phyloP scores from a whole-genome alignment of 2,888 invertebrate genomes.

The Ypsolopha sequella region DNA sequence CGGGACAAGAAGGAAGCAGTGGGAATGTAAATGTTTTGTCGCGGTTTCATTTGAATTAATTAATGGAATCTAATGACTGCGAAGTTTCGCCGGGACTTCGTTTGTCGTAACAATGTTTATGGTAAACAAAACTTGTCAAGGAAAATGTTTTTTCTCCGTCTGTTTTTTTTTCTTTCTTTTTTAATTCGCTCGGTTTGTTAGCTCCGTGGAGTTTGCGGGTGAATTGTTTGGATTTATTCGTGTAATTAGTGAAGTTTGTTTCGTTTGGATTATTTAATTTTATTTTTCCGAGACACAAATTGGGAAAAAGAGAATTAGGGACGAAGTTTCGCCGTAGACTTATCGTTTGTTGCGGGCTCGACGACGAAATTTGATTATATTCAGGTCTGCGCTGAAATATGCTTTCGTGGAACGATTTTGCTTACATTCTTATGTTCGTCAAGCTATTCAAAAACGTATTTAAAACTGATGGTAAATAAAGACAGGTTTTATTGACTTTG shows the following conservation, averaged over 20 bases:
- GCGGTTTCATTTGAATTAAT: conserved; percentile 70
- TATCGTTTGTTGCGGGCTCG: conserved; percentile 8
- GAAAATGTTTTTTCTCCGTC: conserved; percentile 61
- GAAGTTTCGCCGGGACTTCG: conserved; percentile 44
- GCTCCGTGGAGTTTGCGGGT: conserved; percentile 30
- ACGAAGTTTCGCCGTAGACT: conserved; percentile 17
- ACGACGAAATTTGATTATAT: conserved; percentile 3
- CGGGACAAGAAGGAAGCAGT: conserved; percentile 44
- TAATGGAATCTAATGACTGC: conserved; percentile 63
- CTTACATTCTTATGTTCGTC: too few species aligned
- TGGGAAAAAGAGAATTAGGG: conserved; percentile 39
- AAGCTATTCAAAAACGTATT: too few species aligned
- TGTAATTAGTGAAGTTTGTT: conserved; percentile 69
- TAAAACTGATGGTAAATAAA: too few species aligned
- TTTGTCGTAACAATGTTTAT: conserved; percentile 62
- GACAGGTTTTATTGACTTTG: too few species aligned
- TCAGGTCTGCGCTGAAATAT: conserved; percentile 1
- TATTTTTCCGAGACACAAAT: conserved; percentile 46
- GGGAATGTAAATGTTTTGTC: conserved; percentile 60
- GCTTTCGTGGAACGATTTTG: too few species aligned
- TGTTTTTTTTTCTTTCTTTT: conserved; percentile 56
- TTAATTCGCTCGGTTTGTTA: conserved; percentile 56
- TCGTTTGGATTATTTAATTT: conserved; percentile 57
- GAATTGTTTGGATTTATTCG: conserved; percentile 65
- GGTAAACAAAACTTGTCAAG: conserved; percentile 69